Percentiles rank a stretch among this genome's conserved stretches.
Conservation (phyloP, 2,113 vertebrate species). For the Emberiza fucata region DNA sequence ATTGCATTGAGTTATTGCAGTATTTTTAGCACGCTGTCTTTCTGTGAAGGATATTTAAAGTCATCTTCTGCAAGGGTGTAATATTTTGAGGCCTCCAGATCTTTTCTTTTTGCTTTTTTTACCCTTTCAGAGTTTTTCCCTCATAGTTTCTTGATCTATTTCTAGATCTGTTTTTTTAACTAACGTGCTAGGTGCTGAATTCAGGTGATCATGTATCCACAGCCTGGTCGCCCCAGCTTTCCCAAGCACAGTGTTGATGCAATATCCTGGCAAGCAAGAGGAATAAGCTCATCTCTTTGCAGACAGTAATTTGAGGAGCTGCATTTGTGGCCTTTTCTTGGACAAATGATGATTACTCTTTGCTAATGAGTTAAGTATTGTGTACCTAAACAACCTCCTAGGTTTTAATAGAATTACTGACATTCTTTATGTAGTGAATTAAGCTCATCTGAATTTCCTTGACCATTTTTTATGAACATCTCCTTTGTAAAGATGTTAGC, state of each 20-base stretch:
- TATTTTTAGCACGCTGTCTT: background rate
- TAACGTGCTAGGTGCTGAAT: background rate
- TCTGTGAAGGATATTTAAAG: background rate
- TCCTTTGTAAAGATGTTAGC: background rate
- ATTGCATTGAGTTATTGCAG: background rate
- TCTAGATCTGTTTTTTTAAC: background rate
- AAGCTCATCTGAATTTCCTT: background rate
- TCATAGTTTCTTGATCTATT: background rate
- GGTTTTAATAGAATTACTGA: background rate
- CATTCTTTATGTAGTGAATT: background rate
- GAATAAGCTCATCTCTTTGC: background rate
- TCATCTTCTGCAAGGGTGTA: background rate
- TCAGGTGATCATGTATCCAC: background rate
- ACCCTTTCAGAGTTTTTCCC: background rate
- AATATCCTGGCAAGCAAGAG: background rate
- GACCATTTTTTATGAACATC: background rate
- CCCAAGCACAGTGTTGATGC: background rate
- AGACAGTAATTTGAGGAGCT: background rate
- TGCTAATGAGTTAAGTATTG: background rate
- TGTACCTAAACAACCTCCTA: background rate
- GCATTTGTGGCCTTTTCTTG: background rate
- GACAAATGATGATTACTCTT: background rate
- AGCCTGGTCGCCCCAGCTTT: background rate
- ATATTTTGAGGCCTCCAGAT: background rate
- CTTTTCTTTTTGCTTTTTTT: background rate